These are phyloP conservation scores for Aporrectodea caliginosa DNA, from an alignment of 1,140 invertebrate genomes.

Conservation along the genomic window DNA sequence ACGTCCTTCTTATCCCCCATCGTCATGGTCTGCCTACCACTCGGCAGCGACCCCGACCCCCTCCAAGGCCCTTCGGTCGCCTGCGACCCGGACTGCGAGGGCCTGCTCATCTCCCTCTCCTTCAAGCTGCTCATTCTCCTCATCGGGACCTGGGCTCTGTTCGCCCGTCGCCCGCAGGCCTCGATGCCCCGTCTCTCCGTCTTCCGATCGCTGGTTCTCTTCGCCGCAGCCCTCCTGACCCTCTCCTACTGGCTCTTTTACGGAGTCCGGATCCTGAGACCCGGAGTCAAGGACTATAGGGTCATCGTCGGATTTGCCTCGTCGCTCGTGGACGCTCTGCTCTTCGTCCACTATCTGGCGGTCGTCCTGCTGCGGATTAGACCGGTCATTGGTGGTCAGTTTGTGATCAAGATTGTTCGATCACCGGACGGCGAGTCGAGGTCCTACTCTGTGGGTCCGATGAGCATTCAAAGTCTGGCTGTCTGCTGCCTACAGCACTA, in stretches of 20 bases:
- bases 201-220: slow-evolving; percentile 78
- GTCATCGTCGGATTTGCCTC: slow-evolving; percentile 84
- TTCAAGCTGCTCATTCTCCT: slow-evolving; percentile 87
- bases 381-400: slow-evolving; percentile 75
- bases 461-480: slow-evolving; percentile 91
- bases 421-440: slow-evolving; percentile 81
- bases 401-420: slow-evolving; percentile 83
- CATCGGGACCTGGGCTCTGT: slow-evolving; percentile 82
- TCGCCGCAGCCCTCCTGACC: slow-evolving; percentile 81
- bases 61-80: slow-evolving; percentile 35
- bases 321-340: slow-evolving; percentile 81
- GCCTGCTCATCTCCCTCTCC: slow-evolving; percentile 80
- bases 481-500: slow-evolving; percentile 55
- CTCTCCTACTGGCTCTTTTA: slow-evolving; percentile 95
- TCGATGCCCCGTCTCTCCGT: slow-evolving; percentile 91
- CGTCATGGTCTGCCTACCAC: slow-evolving; percentile 89
- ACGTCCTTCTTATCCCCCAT: slow-evolving; percentile 84
- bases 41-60: slow-evolving; percentile 58
- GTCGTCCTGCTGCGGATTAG: slow-evolving; percentile 70
- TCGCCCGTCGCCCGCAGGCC: slow-evolving; percentile 59
- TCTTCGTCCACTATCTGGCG: slow-evolving; percentile 66
- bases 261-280: slow-evolving; percentile 72
- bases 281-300: slow-evolving; percentile 40
- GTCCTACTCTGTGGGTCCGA: slow-evolving; percentile 77
- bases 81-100: slow-evolving; percentile 82